These are phyloP conservation scores for Argyresthia goedartella DNA, from an alignment of 2,888 invertebrate genomes.

Conservation along the genomic window DNA sequence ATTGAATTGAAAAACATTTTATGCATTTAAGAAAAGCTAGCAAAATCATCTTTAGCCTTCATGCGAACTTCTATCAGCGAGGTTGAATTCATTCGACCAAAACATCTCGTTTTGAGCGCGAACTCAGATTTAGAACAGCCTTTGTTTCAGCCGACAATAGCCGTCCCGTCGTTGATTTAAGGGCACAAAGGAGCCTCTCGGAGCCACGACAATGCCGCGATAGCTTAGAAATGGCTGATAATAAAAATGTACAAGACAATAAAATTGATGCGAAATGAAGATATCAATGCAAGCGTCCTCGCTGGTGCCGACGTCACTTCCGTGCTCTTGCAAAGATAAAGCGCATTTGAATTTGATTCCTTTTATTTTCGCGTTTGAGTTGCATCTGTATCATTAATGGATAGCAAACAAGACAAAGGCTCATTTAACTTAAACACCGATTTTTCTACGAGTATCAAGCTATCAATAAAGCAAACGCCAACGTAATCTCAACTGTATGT, in stretches of 20 bases:
- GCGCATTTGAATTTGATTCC: too few relatives aligned
- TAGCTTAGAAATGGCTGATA: constrained; percentile 56
- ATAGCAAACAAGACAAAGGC: too few relatives aligned
- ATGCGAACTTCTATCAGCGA: not conserved
- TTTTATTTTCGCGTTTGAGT: not conserved
- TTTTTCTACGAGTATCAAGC: too few relatives aligned
- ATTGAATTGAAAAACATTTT: too few relatives aligned
- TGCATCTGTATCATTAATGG: constrained; percentile 25
- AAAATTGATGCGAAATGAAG: constrained; percentile 42
- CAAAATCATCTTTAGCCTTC: too few relatives aligned
- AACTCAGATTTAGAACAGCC: constrained; percentile 44
- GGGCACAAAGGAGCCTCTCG: constrained; percentile 44
- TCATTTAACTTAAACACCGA: too few relatives aligned
- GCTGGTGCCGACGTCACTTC: not conserved
- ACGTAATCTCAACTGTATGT: too few relatives aligned
- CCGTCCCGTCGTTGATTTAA: constrained; percentile 46
- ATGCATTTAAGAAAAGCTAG: too few relatives aligned
- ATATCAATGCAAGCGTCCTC: constrained; percentile 24
- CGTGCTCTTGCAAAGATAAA: too few relatives aligned
- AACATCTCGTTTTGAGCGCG: constrained; percentile 32
- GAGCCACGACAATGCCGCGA: constrained; percentile 43
- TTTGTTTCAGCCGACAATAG: constrained; percentile 51
- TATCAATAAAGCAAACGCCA: too few relatives aligned
- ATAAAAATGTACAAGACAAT: constrained; percentile 53
- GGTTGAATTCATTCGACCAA: constrained; percentile 3